Conservation (phyloP, 2,113 vertebrate species). For the Hydropotes inermis region DNA sequence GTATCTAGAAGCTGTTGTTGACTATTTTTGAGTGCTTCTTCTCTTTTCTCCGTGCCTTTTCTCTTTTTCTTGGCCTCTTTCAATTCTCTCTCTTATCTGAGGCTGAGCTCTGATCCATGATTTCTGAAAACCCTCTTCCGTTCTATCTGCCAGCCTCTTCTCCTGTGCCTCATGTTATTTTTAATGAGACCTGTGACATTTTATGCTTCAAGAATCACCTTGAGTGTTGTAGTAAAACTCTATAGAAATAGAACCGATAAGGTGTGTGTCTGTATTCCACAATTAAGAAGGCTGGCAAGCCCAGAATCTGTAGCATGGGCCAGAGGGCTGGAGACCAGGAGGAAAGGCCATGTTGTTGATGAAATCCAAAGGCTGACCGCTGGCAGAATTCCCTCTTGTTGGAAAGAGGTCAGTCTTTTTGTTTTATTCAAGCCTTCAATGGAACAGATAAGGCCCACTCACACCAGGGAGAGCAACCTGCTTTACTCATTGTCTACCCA, state of each 20-base stretch:
- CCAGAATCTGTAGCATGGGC: neutral
- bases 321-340: neutral
- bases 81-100: neutral
- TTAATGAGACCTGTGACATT: neutral
- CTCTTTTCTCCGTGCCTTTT: neutral
- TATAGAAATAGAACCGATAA: neutral
- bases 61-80: neutral
- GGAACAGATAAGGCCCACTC: neutral
- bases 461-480: neutral
- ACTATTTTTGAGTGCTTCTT: neutral
- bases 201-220: neutral
- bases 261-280: no score
- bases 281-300: neutral
- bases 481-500: neutral
- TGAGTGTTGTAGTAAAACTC: neutral
- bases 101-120: neutral
- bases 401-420: neutral
- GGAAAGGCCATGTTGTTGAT: no score
- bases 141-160: neutral
- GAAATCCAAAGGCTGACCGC: neutral
- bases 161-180: neutral
- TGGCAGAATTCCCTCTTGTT: neutral
- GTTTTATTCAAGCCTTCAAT: neutral
- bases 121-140: neutral
- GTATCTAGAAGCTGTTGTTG: neutral